phyloP scores from a whole-genome alignment of 2,888 invertebrate species.

The Aphodius sticticus region DNA sequence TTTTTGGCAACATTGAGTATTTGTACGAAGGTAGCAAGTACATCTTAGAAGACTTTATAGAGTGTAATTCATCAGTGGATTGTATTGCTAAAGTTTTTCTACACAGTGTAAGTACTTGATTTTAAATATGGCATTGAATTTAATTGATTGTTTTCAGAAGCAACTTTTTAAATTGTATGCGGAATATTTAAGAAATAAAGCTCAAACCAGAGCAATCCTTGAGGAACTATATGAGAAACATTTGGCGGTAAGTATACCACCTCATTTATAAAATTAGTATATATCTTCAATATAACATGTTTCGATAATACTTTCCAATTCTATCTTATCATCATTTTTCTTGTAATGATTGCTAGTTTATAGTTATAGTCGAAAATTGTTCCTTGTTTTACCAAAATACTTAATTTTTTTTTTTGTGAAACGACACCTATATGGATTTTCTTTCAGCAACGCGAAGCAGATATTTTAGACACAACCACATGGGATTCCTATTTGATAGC shows the following conservation, averaged over 20 bases:
- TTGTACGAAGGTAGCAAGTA: conserved; percentile 46
- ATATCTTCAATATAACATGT: too few species aligned
- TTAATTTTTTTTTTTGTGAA: too few species aligned
- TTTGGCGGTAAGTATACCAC: background rate
- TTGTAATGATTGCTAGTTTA: too few species aligned
- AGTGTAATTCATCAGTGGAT: conserved; percentile 43
- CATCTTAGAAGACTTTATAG: conserved; percentile 47
- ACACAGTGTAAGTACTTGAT: conserved; percentile 46
- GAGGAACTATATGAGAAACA: background rate
- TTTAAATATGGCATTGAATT: background rate
- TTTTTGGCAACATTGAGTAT: conserved; percentile 52
- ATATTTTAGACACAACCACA: conserved; percentile 51
- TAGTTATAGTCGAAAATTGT: too few species aligned
- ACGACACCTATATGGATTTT: too few species aligned
- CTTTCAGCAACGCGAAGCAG: conserved; percentile 57
- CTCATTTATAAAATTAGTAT: background rate
- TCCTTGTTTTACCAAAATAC: too few species aligned
- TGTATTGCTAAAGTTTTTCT: conserved; percentile 49
- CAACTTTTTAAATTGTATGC: conserved; percentile 29
- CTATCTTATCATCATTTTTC: too few species aligned
- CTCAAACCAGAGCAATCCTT: conserved; percentile 11
- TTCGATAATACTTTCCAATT: too few species aligned
- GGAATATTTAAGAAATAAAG: conserved; percentile 32
- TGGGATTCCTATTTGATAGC: conserved; percentile 51
- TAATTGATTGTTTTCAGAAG: conserved; percentile 13